Percentiles rank a stretch among this genome's conserved stretches.
These are phyloP conservation scores for Resseliella maxima DNA, from an alignment of 2,888 invertebrate genomes.

Conservation along the genomic window DNA sequence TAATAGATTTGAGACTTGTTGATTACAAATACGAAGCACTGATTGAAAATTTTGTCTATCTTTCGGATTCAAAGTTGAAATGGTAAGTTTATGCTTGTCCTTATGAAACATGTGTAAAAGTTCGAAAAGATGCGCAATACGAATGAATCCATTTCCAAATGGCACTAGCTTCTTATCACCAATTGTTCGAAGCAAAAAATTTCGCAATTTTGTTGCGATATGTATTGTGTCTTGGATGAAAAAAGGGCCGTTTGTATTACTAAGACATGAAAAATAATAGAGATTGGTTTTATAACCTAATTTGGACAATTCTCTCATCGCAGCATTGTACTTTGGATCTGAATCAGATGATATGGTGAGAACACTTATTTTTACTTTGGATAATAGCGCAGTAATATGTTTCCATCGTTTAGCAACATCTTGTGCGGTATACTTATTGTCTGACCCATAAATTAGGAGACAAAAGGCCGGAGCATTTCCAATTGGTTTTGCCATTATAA, in stretches of 20 bases:
- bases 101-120: neutral
- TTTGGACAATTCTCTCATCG: neutral
- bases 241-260: neutral
- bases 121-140: neutral
- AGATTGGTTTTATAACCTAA: neutral
- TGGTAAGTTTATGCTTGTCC: neutral
- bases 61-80: neutral
- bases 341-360: neutral
- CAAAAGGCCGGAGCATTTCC: neutral
- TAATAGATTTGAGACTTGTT: neutral
- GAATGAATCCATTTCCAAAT: neutral
- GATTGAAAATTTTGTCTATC: conserved; percentile 13
- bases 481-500: neutral
- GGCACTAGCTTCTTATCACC: neutral
- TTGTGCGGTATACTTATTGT: neutral
- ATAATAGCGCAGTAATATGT: neutral
- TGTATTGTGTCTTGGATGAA: neutral
- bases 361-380: neutral
- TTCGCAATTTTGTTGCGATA: neutral
- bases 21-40: neutral
- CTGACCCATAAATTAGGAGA: neutral
- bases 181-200: neutral
- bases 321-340: neutral
- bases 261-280: neutral
- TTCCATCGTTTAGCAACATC: neutral